A percentile compares a stretch with the other conserved stretches of the same genome.
phyloP scores from a whole-genome alignment of 2,113 vertebrate species.

The Thunnus thynnus region DNA sequence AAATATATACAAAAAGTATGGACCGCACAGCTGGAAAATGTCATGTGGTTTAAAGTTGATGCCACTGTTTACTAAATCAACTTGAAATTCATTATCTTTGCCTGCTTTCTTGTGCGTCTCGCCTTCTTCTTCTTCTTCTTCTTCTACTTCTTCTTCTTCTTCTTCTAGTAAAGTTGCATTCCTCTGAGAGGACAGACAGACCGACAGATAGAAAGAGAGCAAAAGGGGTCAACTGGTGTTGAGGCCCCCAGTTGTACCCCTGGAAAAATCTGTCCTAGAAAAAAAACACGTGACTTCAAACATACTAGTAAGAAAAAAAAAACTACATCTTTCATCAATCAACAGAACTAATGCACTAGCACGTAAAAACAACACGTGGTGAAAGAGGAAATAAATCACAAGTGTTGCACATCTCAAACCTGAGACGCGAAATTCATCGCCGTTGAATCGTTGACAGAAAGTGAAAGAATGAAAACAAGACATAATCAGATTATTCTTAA shows the following conservation, averaged over 20 bases:
- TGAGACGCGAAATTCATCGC: background rate
- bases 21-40: slow-evolving; percentile 73
- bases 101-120: slow-evolving; percentile 42
- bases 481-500: background rate
- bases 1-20: slow-evolving; percentile 71
- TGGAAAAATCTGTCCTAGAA: slow-evolving; percentile 13
- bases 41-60: slow-evolving; percentile 64
- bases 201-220: slow-evolving; percentile 4
- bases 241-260: slow-evolving; percentile 37
- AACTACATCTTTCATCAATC: background rate
- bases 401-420: background rate
- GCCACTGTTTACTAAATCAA: slow-evolving; percentile 66
- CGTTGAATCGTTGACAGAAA: background rate
- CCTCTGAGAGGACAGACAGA: slow-evolving; percentile 73
- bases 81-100: slow-evolving; percentile 65
- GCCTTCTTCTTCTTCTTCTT: slow-evolving; percentile 13
- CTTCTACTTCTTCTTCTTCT: background rate
- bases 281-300: slow-evolving; percentile 38
- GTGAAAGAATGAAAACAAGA: background rate
- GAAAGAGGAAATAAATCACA: background rate
- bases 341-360: background rate
- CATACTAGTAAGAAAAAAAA: slow-evolving; percentile 20
- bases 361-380: background rate
- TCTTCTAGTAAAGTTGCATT: slow-evolving; percentile 71
- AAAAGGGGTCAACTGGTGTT: slow-evolving; percentile 36